A percentile compares a stretch with the other conserved stretches of the same genome.
phyloP scores from a whole-genome alignment of 2,888 invertebrate species.

The Eilema caniola region DNA sequence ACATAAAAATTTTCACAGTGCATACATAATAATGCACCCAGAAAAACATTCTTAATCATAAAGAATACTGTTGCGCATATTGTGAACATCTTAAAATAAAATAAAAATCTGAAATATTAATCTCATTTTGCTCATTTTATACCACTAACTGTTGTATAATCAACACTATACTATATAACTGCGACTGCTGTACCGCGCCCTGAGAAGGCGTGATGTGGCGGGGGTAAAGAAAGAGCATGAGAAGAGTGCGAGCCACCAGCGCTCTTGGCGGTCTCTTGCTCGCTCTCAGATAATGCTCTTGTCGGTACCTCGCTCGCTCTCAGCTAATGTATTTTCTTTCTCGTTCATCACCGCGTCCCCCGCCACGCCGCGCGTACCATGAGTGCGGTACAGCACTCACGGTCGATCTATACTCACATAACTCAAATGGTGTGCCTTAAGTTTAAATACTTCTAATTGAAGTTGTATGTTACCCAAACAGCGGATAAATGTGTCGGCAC shows the following conservation, averaged over 20 bases:
- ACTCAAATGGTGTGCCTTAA: neutral
- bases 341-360: too few species aligned
- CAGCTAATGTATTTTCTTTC: too few species aligned
- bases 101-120: too few species aligned
- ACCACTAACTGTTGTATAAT: neutral
- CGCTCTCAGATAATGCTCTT: too few species aligned
- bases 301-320: too few species aligned
- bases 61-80: neutral
- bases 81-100: neutral
- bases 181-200: neutral
- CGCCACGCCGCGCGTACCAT: too few species aligned
- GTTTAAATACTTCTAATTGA: slow-evolving; percentile 10
- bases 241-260: too few species aligned
- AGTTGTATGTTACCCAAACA: slow-evolving; percentile 27
- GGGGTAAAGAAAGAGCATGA: too few species aligned
- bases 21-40: neutral
- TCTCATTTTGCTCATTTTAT: neutral
- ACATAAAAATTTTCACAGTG: slow-evolving; percentile 51
- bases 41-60: neutral
- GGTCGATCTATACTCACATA: neutral
- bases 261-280: too few species aligned
- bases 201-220: too few species aligned
- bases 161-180: too few species aligned
- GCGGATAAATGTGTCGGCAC: slow-evolving; percentile 26
- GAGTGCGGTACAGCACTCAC: too few species aligned